These are phyloP conservation scores for Meda fulgida DNA, from an alignment of 2,797 vertebrate genomes.

Conservation along the genomic window DNA sequence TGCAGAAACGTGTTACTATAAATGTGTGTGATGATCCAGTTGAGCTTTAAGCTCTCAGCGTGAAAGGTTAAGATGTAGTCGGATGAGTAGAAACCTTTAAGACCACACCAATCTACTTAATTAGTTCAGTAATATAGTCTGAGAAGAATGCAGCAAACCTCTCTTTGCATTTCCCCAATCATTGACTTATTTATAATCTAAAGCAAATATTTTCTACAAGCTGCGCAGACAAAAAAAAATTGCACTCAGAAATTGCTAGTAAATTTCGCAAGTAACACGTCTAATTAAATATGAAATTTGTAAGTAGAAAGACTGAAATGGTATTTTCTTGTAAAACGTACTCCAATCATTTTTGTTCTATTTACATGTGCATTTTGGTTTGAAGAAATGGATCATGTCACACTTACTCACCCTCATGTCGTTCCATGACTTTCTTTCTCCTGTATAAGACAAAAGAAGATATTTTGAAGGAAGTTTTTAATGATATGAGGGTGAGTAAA, in stretches of 20 bases:
- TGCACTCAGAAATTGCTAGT: not conserved
- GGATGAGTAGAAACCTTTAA: not conserved
- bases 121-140: not conserved
- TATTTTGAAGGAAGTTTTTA: not conserved
- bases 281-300: not conserved
- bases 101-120: not conserved
- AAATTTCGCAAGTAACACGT: too few species aligned
- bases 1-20: not conserved
- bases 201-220: not conserved
- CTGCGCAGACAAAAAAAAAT: not conserved
- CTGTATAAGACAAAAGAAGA: not conserved
- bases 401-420: not conserved
- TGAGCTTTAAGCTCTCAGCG: not conserved
- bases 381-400: not conserved
- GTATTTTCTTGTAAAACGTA: not conserved
- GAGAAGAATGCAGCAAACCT: not conserved
- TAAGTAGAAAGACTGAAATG: not conserved
- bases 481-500: not conserved
- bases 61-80: not conserved
- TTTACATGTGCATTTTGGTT: not conserved
- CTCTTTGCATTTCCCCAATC: not conserved
- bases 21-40: not conserved
- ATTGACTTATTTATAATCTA: conserved; percentile 1
- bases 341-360: not conserved
- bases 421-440: not conserved